Percentiles rank a stretch among this genome's conserved stretches.
These are phyloP conservation scores for Etheostoma perlongum DNA, from an alignment of 2,797 vertebrate genomes.

Conservation along the genomic window DNA sequence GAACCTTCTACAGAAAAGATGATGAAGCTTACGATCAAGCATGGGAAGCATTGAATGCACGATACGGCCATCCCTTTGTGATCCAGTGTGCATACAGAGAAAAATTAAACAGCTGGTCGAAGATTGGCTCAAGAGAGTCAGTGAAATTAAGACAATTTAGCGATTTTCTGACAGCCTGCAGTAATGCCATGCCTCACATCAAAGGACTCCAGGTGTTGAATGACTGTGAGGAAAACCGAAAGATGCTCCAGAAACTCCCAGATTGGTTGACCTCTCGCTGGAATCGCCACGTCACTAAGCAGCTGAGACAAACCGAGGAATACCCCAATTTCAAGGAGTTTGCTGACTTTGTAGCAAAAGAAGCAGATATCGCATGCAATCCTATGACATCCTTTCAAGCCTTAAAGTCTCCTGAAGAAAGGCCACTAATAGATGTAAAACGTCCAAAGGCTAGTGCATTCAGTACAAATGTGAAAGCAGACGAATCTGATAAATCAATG, in stretches of 20 bases:
- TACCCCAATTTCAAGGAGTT: slow-evolving; percentile 6
- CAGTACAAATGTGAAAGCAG: not conserved
- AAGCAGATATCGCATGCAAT: slow-evolving; percentile 7
- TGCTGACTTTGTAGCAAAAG: not conserved
- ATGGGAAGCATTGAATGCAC: too few species aligned
- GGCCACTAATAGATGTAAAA: not conserved
- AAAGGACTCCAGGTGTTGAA: too few species aligned
- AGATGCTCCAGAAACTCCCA: slow-evolving; percentile 10
- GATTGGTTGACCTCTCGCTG: slow-evolving; percentile 1
- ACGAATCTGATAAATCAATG: not conserved
- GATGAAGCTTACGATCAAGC: too few species aligned
- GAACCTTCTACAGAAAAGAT: too few species aligned
- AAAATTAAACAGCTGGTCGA: too few species aligned
- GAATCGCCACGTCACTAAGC: slow-evolving; percentile 10
- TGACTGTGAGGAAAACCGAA: too few species aligned
- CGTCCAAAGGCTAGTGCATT: not conserved
- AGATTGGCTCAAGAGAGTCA: too few species aligned
- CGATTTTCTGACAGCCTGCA: too few species aligned
- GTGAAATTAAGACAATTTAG: too few species aligned
- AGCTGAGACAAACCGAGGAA: not conserved
- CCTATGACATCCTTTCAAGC: not conserved
- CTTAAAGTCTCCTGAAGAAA: not conserved
- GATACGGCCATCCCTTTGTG: too few species aligned
- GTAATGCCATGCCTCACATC: too few species aligned
- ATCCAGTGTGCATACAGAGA: too few species aligned